phyloP scores from a whole-genome alignment of 2,113 vertebrate genomes.

The Ptilonorhynchus violaceus region DNA sequence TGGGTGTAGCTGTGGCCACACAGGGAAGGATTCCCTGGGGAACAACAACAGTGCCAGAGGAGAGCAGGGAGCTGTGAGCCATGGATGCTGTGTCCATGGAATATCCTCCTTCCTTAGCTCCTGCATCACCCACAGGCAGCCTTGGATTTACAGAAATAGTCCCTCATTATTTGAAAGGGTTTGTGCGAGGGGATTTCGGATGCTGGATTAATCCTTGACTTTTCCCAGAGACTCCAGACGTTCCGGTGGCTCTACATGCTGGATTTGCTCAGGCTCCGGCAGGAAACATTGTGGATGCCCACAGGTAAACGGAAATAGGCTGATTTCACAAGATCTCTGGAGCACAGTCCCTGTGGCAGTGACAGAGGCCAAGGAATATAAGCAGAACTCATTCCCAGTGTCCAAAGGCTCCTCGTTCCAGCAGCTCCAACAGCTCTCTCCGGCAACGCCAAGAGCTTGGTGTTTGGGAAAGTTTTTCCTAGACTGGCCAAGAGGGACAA shows the following conservation, averaged over 20 bases:
- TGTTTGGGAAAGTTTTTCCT: not conserved
- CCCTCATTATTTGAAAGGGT: not conserved
- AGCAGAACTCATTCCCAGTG: not conserved
- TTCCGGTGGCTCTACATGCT: not conserved
- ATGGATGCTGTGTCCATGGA: not conserved
- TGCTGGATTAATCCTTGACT: not conserved
- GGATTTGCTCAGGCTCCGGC: not conserved
- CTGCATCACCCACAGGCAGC: not conserved
- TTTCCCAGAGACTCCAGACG: not conserved
- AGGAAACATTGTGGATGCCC: accelerated
- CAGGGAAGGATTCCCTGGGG: not conserved
- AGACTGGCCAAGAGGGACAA: not conserved
- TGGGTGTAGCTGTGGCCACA: not conserved
- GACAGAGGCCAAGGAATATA: not conserved
- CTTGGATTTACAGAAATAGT: not conserved
- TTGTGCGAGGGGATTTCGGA: not conserved
- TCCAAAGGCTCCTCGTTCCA: not conserved
- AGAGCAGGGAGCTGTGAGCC: not conserved
- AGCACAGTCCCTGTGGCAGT: not conserved
- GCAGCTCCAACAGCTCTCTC: not conserved
- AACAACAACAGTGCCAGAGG: not conserved
- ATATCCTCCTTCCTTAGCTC: not conserved
- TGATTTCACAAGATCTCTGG: not conserved
- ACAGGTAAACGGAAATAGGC: not conserved
- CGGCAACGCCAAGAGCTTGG: not conserved